Conservation (phyloP, 2,888 invertebrate species). For the Muscina levida region DNA sequence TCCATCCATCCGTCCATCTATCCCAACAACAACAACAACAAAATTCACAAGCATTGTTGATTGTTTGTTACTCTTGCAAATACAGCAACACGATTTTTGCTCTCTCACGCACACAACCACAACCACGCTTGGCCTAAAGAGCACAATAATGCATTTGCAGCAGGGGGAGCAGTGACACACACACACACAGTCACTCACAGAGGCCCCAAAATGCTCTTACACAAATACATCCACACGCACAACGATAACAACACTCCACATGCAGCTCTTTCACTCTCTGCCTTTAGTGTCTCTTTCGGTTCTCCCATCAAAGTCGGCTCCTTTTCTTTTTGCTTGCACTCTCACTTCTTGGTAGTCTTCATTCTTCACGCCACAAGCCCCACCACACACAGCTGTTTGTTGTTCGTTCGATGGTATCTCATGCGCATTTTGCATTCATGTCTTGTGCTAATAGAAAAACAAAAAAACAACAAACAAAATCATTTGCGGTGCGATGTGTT, state of each 20-base stretch:
- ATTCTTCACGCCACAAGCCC: conserved; percentile 14
- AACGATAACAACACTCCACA: neutral
- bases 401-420: conserved; percentile 68
- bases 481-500: neutral
- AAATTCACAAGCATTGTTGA: conserved; percentile 58
- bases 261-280: conserved; percentile 34
- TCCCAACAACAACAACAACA: too few relatives aligned
- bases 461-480: conserved; percentile 49
- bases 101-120: conserved; percentile 14
- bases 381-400: neutral
- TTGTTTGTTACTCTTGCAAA: conserved; percentile 50
- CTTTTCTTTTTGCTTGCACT: conserved; percentile 24
- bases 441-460: conserved; percentile 63
- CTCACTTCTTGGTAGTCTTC: conserved; percentile 8
- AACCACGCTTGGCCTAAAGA: conserved; percentile 46
- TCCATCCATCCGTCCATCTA: conserved; percentile 44
- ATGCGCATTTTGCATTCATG: conserved; percentile 75
- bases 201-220: neutral
- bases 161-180: neutral
- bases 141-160: conserved; percentile 1
- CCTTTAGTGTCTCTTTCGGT: conserved; percentile 6
- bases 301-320: conserved; percentile 28
- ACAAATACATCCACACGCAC: neutral
- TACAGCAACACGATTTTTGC: conserved; percentile 18
- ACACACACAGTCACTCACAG: conserved; percentile 40